phyloP scores from a whole-genome alignment of 2,113 vertebrate genomes.

The Prionailurus viverrinus region DNA sequence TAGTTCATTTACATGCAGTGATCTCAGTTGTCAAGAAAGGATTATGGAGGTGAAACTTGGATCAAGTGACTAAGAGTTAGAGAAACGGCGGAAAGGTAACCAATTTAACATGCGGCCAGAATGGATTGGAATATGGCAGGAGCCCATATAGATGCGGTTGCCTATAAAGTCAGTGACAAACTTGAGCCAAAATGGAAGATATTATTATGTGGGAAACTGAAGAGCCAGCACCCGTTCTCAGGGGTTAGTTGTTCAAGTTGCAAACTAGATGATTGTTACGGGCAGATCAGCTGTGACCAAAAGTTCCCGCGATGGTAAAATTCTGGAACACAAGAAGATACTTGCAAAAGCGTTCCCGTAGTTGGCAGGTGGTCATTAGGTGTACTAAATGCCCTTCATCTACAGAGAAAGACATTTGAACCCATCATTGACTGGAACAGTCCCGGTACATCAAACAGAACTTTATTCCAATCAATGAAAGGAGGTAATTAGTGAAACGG shows the following conservation, averaged over 20 bases:
- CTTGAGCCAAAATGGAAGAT: neutral
- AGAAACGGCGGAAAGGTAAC: neutral
- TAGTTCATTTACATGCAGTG: neutral
- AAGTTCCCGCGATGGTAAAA: neutral
- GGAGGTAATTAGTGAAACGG: slow-evolving; percentile 43
- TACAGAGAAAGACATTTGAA: slow-evolving; percentile 68
- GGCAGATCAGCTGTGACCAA: neutral
- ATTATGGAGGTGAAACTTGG: neutral
- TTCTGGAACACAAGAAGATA: neutral
- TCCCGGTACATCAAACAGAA: slow-evolving; percentile 53
- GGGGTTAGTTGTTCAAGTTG: neutral
- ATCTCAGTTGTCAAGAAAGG: slow-evolving; percentile 2
- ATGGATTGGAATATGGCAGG: neutral
- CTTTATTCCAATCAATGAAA: slow-evolving; percentile 70
- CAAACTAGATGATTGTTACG: neutral
- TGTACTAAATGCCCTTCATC: neutral
- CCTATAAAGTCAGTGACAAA: neutral
- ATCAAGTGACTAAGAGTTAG: neutral
- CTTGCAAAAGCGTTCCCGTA: slow-evolving; percentile 11
- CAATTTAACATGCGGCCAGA: neutral
- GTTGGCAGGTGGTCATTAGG: neutral
- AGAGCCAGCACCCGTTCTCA: neutral
- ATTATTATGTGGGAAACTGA: neutral
- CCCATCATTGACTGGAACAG: slow-evolving; percentile 25
- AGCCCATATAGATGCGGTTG: neutral